Evolutionary conservation across 2,797 vertebrate genomes (phyloP).

Genomic region (Geotrypetes seraphini): DNA sequence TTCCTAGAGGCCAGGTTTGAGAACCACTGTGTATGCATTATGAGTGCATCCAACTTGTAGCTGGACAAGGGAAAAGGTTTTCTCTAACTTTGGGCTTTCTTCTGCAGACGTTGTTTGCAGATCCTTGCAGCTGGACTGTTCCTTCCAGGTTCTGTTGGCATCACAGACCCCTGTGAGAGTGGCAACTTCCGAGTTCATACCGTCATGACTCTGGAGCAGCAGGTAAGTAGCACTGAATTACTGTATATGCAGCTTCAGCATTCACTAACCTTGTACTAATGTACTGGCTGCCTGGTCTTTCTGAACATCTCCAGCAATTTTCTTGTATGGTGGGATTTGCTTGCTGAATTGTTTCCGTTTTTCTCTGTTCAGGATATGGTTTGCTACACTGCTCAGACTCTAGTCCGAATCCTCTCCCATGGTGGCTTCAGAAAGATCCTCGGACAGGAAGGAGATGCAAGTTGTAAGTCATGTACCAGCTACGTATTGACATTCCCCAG

Average conservation of each 20-base stretch:
- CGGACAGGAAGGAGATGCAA: constrained; percentile 88
- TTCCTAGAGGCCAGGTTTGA: too few relatives aligned
- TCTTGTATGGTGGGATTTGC: not conserved
- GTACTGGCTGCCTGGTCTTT: too few relatives aligned
- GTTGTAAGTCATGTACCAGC: constrained; percentile 62
- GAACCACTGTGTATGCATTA: too few relatives aligned
- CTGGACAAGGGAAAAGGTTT: too few relatives aligned
- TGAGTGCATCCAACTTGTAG: too few relatives aligned
- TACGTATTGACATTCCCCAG: not conserved
- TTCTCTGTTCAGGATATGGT: constrained; percentile 78
- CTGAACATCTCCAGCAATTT: not conserved
- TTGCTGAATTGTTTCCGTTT: not conserved
- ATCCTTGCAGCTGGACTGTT: constrained; percentile 91
- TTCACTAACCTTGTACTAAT: too few relatives aligned
- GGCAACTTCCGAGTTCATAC: constrained; percentile 94
- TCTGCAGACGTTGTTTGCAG: constrained; percentile 84
- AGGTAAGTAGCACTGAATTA: constrained; percentile 68
- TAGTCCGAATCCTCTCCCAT: constrained; percentile 87
- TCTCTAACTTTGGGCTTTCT: too few relatives aligned
- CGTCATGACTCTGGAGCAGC: constrained; percentile 93
- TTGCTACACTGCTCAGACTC: constrained; percentile 90
- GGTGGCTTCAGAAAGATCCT: constrained; percentile 92
- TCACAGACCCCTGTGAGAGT: constrained; percentile 92
- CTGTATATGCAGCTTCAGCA: too few relatives aligned
- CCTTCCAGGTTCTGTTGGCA: constrained; percentile 87